These are phyloP conservation scores for Chiloscyllium plagiosum DNA, from an alignment of 2,113 vertebrate species.

Conservation along the genomic window DNA sequence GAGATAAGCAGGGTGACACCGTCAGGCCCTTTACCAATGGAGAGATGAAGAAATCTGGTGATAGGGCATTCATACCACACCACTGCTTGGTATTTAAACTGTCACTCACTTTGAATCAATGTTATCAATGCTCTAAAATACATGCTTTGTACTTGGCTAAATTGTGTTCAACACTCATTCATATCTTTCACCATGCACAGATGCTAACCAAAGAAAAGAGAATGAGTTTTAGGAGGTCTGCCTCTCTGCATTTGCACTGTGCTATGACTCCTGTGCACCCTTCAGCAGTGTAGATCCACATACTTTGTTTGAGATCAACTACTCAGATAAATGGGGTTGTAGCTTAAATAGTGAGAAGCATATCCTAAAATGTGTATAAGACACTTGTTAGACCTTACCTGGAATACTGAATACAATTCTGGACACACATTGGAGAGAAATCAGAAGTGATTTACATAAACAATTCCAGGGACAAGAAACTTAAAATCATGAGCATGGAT, in stretches of 20 bases:
- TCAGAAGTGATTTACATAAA: too few relatives aligned
- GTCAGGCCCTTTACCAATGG: background rate
- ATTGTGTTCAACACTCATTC: background rate
- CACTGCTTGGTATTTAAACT: background rate
- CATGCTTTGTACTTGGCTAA: background rate
- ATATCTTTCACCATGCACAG: background rate
- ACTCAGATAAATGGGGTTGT: background rate
- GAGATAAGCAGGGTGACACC: background rate
- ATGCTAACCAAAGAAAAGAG: background rate
- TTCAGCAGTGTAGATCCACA: background rate
- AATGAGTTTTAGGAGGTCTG: background rate
- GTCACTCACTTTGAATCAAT: background rate
- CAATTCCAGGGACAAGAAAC: too few relatives aligned
- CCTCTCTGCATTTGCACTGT: background rate
- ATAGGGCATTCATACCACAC: background rate
- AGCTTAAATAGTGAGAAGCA: background rate
- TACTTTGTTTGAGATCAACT: background rate
- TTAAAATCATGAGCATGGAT: too few relatives aligned
- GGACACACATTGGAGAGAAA: too few relatives aligned
- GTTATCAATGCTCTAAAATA: background rate
- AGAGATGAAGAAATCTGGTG: background rate
- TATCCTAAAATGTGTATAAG: background rate
- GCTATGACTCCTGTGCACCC: background rate
- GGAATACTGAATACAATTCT: too few relatives aligned
- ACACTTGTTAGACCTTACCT: too few relatives aligned